phyloP scores from a whole-genome alignment of 2,113 vertebrate species.

The Gobio gobio region DNA sequence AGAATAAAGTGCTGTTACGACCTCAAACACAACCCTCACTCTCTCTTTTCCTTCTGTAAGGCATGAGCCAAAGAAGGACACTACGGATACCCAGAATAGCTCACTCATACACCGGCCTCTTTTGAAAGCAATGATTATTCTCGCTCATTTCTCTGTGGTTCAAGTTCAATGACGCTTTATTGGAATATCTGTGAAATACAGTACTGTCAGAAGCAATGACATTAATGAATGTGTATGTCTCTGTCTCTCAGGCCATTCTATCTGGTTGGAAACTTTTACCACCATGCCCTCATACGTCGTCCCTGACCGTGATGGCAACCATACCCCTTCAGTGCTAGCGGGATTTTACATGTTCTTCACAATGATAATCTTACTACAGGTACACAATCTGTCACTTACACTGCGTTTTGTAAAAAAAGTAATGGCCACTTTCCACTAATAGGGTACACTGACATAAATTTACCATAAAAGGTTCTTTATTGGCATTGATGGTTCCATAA shows the following conservation, averaged over 20 bases:
- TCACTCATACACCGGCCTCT: constrained; percentile 19
- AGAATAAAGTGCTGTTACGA: constrained; percentile 41
- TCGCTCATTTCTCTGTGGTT: constrained; percentile 33
- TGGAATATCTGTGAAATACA: constrained; percentile 25
- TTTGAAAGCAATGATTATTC: constrained; percentile 33
- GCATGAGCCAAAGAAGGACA: constrained; percentile 45
- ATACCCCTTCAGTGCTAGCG: constrained; percentile 71
- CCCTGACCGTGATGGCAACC: constrained; percentile 74
- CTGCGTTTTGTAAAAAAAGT: neutral
- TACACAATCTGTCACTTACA: constrained; percentile 59
- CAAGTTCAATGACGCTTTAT: constrained; percentile 26
- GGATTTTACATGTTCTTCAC: constrained; percentile 93
- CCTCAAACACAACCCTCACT: constrained; percentile 27
- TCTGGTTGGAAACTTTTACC: constrained; percentile 80
- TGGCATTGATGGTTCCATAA: no score
- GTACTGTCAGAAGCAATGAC: neutral
- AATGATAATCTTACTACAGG: constrained; percentile 97
- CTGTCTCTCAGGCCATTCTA: constrained; percentile 80
- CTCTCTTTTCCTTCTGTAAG: constrained; percentile 29
- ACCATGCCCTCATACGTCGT: constrained; percentile 82
- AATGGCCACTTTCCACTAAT: neutral
- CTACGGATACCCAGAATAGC: constrained; percentile 31
- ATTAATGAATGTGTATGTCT: constrained; percentile 38
- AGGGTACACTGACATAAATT: neutral
- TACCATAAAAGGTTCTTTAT: neutral